Conservation (phyloP, 2,113 vertebrate genomes). For the Gobio gobio region DNA sequence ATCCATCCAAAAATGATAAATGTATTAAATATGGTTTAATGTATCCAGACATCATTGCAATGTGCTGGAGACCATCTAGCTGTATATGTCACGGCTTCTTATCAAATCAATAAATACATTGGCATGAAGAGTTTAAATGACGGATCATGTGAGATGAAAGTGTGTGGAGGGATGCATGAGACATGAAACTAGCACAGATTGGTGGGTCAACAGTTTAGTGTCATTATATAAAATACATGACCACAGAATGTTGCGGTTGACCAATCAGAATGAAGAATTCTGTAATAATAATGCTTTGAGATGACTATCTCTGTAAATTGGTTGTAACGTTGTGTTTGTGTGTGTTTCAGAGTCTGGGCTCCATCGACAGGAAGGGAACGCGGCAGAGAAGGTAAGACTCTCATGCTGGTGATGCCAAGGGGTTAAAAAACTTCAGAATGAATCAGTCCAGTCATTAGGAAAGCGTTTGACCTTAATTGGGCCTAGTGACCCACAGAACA, state of each 20-base stretch:
- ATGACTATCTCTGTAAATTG: neutral
- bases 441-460: neutral
- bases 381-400: slow-evolving; percentile 51
- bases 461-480: neutral
- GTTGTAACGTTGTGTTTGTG: neutral
- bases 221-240: neutral
- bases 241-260: neutral
- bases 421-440: neutral
- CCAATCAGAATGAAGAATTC: neutral
- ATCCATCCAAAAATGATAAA: neutral
- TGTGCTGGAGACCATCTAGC: neutral
- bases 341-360: slow-evolving; percentile 41
- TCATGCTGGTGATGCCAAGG: neutral
- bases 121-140: neutral
- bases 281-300: neutral
- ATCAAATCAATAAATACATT: neutral
- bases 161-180: neutral
- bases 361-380: slow-evolving; percentile 51
- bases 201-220: neutral
- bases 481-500: neutral
- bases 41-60: neutral
- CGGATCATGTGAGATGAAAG: neutral
- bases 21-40: neutral
- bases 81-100: neutral
- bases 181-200: neutral